These are phyloP conservation scores for Myiozetetes cayanensis DNA, from an alignment of 2,113 vertebrate species.

Conservation along the genomic window DNA sequence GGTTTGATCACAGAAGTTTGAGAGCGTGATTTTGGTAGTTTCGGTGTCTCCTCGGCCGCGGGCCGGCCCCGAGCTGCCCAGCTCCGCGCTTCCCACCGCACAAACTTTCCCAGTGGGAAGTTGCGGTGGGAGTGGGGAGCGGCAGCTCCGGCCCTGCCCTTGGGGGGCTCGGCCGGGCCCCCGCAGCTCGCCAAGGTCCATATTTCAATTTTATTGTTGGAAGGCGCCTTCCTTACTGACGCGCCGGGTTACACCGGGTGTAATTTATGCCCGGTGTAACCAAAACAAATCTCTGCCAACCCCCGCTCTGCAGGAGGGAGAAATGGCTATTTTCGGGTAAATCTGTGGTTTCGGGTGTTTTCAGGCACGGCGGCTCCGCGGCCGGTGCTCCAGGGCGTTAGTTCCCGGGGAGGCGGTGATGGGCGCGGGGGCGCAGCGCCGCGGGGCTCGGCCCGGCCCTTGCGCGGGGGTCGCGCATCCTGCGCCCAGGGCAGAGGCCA, in stretches of 20 bases:
- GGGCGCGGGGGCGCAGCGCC: not conserved
- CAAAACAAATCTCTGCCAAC: not conserved
- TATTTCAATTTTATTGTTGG: not conserved
- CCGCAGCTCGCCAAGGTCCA: not conserved
- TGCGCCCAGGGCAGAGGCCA: not conserved
- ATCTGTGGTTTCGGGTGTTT: not conserved
- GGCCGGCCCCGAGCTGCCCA: not conserved
- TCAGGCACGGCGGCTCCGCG: not conserved
- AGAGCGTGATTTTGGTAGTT: not conserved
- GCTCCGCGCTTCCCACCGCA: not conserved
- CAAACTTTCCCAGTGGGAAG: slow-evolving; percentile 20
- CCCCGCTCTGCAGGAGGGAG: not conserved
- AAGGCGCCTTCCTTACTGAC: not conserved
- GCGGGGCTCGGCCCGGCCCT: not conserved
- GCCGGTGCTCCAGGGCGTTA: not conserved
- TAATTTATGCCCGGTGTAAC: not conserved
- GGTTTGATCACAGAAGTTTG: not conserved
- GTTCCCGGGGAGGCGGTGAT: too few relatives aligned
- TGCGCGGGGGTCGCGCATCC: not conserved
- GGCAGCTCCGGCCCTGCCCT: not conserved
- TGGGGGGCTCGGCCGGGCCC: not conserved
- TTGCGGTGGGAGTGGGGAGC: not conserved
- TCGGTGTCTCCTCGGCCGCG: not conserved
- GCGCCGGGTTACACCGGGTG: not conserved
- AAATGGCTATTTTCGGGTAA: not conserved